These are phyloP conservation scores for Henricia sp. DNA, from an alignment of 53 echinoderm and acorn worm genomes.

Conservation along the genomic window DNA sequence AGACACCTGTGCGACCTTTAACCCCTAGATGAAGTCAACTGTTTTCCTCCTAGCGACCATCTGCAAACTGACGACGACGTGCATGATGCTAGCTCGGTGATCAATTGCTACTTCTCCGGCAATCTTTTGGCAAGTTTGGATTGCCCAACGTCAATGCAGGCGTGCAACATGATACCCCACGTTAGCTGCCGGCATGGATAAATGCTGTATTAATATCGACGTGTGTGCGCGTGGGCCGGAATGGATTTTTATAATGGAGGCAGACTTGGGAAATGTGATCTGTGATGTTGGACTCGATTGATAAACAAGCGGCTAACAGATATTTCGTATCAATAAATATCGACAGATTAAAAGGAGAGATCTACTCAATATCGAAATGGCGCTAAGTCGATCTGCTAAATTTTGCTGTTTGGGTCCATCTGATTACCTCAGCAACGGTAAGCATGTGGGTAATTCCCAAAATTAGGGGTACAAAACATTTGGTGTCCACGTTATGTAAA, in stretches of 20 bases:
- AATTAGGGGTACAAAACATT: too few relatives aligned
- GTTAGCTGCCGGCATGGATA: not conserved
- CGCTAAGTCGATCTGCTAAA: slow-evolving; percentile 25
- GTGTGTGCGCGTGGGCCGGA: not conserved
- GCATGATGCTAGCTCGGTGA: not conserved
- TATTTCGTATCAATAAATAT: not conserved
- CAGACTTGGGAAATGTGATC: not conserved
- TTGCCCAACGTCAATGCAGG: not conserved
- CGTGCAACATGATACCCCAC: not conserved
- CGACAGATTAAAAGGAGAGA: not conserved
- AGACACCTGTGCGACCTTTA: not conserved
- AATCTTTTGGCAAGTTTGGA: not conserved
- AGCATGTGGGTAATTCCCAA: too few relatives aligned
- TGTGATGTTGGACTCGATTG: not conserved
- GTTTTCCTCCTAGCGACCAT: too few relatives aligned
- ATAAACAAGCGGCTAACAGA: slow-evolving; percentile 3
- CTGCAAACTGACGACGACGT: not conserved
- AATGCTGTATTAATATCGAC: not conserved
- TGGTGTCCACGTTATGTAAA: too few relatives aligned
- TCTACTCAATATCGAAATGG: slow-evolving; percentile 34
- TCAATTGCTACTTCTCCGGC: not conserved
- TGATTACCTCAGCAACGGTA: slow-evolving; percentile 1
- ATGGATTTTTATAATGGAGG: not conserved
- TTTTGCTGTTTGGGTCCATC: slow-evolving; percentile 37
- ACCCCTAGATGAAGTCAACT: not conserved